Base-by-base conservation (phyloP, 2,797 vertebrate species). In the Morus bassanus region DNA sequence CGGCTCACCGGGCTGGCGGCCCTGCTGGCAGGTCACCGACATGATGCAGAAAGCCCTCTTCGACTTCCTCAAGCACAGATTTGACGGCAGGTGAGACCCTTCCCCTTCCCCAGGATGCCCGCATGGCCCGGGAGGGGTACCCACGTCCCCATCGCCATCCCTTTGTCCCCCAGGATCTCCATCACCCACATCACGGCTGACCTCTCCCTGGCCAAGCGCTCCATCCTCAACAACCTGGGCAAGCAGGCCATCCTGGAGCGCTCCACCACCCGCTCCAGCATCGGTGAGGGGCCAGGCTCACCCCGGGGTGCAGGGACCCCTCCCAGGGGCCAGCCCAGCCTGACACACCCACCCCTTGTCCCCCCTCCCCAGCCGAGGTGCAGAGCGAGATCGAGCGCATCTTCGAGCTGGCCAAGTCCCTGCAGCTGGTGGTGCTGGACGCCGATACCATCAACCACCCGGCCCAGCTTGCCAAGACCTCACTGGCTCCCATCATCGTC, bases 21-120 rank as follows among this genome's bases (percentile, higher is more conserved):
- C 73, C 18, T n/a, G 51, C 53, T 18, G 74, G 17, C 78, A 99
- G 99, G 99, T 99, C 97, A 99, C 99, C 22, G 99, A 99, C 94
- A 99, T 99, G 99, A 99, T 99, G 99, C 99, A 99, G 98, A 99
- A 99, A 98, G 99, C 99, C 56, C 99, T 99, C 77, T 99, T 99
- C 78, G 99, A 99, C 98, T 99, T 99, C 97, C 98, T 99, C 92
- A 99, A 99, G 98, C 99, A 99, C 98, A 98, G 99, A 97, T 99
- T 99, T 87, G 99, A 99, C 22, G 99, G 99, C 97, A 98, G 99
- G 99, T 99, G 94, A 98, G 99, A 50, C 2, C 4, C 11, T 4
- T 24, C 23, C 35, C 3, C 5, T 9, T 6, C 37, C 30, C n/a
- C 63, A 18, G 19, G 23, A 2, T 8, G 27, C 50, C 30, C 16